phyloP scores from a whole-genome alignment of 2,797 vertebrate species.

The Notoglanidium macrostoma region DNA sequence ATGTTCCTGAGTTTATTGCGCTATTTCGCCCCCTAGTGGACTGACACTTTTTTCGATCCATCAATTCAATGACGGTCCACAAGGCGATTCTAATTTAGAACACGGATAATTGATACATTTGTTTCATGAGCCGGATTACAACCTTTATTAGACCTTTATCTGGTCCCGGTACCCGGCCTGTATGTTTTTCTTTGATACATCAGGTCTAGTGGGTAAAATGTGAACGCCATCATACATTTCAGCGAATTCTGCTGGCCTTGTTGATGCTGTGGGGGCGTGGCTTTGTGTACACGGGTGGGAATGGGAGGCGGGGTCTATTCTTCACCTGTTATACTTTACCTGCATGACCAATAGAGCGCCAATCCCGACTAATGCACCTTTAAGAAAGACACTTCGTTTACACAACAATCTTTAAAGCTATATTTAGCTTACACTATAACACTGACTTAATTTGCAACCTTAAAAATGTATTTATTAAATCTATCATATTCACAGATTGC shows the following conservation, averaged over 20 bases:
- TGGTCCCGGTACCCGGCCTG: no score
- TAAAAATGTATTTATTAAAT: background rate
- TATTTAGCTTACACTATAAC: background rate
- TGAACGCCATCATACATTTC: background rate
- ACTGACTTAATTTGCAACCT: background rate
- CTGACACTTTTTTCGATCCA: background rate
- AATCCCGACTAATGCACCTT: background rate
- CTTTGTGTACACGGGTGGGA: background rate
- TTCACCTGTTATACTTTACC: background rate
- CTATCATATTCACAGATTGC: background rate
- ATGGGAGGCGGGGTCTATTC: background rate
- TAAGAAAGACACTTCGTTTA: background rate
- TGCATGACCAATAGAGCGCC: background rate
- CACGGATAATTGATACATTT: background rate
- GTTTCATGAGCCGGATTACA: background rate
- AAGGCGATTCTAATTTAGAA: background rate
- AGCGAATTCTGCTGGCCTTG: background rate
- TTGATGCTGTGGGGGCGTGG: background rate
- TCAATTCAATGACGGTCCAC: background rate
- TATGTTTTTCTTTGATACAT: background rate
- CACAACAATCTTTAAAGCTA: background rate
- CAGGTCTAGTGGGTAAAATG: background rate
- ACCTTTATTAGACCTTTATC: background rate
- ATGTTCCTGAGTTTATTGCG: background rate
- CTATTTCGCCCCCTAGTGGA: conserved; percentile 1